Evolutionary conservation across 1,140 invertebrate species (phyloP).

Genomic region (Zeugodacus cucurbitae): DNA sequence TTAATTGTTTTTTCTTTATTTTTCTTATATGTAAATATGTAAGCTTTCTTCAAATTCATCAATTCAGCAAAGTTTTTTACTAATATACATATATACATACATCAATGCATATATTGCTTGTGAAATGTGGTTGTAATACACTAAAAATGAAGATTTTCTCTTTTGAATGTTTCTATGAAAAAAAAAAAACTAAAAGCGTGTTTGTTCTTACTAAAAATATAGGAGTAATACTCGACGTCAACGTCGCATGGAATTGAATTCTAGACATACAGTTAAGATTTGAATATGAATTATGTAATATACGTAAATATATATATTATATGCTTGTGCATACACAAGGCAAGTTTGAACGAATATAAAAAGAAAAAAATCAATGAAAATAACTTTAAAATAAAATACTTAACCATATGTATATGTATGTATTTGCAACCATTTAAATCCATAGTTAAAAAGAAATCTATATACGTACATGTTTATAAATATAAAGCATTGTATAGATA

Average conservation of each 20-base stretch:
- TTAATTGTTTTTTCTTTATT: neutral
- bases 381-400: neutral
- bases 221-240: neutral
- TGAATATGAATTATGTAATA: neutral
- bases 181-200: neutral
- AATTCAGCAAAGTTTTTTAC: neutral
- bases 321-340: neutral
- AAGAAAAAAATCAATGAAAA: neutral
- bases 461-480: neutral
- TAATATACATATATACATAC: neutral
- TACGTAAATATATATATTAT: neutral
- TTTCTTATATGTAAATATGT: neutral
- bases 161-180: neutral
- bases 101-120: neutral
- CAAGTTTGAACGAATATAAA: neutral
- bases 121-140: neutral
- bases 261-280: neutral
- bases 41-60: neutral
- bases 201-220: neutral
- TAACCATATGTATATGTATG: neutral
- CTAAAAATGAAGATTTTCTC: neutral
- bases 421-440: neutral
- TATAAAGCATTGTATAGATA: neutral
- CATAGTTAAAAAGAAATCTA: neutral
- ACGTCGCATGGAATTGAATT: neutral